Percentiles rank a stretch among this genome's conserved stretches.
phyloP scores from a whole-genome alignment of 23 tunicate genomes.

The Diplosoma virens region DNA sequence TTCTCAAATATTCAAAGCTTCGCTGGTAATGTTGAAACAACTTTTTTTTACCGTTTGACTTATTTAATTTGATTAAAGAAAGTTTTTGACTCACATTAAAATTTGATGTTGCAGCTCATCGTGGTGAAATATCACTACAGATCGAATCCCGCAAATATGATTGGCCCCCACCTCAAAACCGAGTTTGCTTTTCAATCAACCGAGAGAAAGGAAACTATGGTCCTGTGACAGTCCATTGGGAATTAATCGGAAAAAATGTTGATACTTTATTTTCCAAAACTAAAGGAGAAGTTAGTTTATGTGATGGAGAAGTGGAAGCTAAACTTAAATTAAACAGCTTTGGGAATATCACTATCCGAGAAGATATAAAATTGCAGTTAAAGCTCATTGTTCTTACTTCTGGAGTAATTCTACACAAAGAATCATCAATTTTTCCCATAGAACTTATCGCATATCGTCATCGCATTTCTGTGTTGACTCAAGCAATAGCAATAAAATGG shows the following conservation, averaged over 20 bases:
- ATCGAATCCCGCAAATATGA: background rate
- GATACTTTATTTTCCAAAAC: background rate
- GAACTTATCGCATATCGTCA: constrained; percentile 17
- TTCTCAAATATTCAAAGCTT: no score
- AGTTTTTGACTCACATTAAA: no score
- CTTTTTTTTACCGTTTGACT: no score
- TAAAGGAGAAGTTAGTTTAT: constrained; percentile 27
- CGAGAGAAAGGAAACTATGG: constrained; percentile 49
- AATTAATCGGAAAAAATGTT: background rate
- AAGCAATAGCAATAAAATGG: background rate
- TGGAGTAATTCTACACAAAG: constrained; percentile 17
- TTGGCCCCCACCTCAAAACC: constrained; percentile 32
- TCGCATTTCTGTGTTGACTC: background rate
- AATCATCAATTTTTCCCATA: background rate
- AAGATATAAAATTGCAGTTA: background rate
- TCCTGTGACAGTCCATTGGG: constrained; percentile 45
- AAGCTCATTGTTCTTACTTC: background rate
- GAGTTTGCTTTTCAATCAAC: constrained; percentile 11
- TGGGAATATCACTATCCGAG: background rate
- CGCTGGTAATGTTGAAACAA: no score
- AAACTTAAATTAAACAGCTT: background rate
- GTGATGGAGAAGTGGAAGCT: constrained; percentile 2
- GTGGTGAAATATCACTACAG: constrained; percentile 34
- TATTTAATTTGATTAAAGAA: no score
- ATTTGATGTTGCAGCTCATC: constrained; percentile 58